Evolutionary conservation across 35 echinoderm and acorn worm species (phyloP), one percentile per base, ranked within the genome.

Genomic region (Chiridota heheva): DNA sequence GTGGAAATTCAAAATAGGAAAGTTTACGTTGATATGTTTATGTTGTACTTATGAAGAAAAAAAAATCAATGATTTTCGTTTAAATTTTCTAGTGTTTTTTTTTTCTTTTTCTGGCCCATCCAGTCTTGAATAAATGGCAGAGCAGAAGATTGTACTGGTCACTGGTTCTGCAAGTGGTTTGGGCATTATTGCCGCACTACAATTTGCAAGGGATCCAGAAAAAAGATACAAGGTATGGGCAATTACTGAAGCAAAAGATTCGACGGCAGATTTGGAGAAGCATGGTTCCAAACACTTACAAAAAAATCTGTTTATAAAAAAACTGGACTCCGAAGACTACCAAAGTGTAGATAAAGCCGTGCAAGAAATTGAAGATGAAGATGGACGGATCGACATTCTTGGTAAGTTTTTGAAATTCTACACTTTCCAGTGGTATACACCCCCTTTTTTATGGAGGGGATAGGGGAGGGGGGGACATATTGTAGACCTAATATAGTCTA

Each of bases 331-430:
- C n/a, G n/a, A n/a, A n/a, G n/a, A n/a, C n/a, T n/a, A n/a, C n/a
- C 7, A 17, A 2, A 72, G 69, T 41, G 31, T 72, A 12, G 69
- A 72, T 27, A 30, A 72, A 42, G 13, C 69, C 20, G 69, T 72
- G 15, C 43, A 44, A 72, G 69, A 72, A 28, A 72, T 72, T 30
- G 8, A 45, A 44, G 38, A 72, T 2, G 48, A 42, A 45, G 69
- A 72, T 30, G 69, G 69, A n/a, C 36, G 40, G n/a, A 72, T 72
- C 13, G 69, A 72, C 33, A 44, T 72, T 17, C 32, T 72, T 45
- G 40, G 69, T 72, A 25, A 72, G 2, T 72, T 24, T n/a, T 69
- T 39, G 37, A 0, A 35, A 28, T 63, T 2, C 28, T 63, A 26
- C 16, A 29, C 24, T 1, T 15, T 55, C 15, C 49, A 17, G 15